A percentile compares a stretch with the other conserved stretches of the same genome.
These are phyloP conservation scores for Neodiprion lecontei DNA, from an alignment of 1,140 invertebrate species.

Conservation along the genomic window DNA sequence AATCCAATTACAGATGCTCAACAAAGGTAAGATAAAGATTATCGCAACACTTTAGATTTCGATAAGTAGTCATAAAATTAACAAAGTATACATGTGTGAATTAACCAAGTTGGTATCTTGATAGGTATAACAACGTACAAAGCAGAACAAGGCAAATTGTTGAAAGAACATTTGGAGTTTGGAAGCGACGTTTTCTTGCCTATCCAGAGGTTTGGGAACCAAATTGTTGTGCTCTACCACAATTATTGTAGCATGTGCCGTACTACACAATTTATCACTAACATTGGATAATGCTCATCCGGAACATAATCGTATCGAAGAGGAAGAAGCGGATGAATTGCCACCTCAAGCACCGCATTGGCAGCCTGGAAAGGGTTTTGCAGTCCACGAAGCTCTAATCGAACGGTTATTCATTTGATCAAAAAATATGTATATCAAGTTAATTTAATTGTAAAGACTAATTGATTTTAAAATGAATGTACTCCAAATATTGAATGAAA, in stretches of 20 bases:
- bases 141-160: constrained; percentile 52
- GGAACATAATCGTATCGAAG: background rate
- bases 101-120: background rate
- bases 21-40: too few species aligned
- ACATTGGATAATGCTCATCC: constrained; percentile 25
- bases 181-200: constrained; percentile 50
- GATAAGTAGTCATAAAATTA: too few species aligned
- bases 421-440: too few species aligned
- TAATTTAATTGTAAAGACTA: too few species aligned
- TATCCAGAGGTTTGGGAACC: constrained; percentile 39
- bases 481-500: too few species aligned
- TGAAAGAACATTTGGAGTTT: constrained; percentile 49
- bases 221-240: constrained; percentile 37
- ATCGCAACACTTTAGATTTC: too few species aligned
- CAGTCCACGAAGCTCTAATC: background rate
- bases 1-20: too few species aligned
- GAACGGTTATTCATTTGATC: background rate
- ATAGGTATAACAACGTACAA: constrained; percentile 20
- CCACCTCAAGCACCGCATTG: background rate
- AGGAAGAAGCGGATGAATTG: background rate
- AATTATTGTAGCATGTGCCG: constrained; percentile 49
- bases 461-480: too few species aligned
- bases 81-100: too few species aligned
- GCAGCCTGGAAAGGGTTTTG: background rate
- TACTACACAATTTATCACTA: constrained; percentile 53